Base-by-base conservation (phyloP, 2,888 invertebrate species). In the Pyralis farinalis region DNA sequence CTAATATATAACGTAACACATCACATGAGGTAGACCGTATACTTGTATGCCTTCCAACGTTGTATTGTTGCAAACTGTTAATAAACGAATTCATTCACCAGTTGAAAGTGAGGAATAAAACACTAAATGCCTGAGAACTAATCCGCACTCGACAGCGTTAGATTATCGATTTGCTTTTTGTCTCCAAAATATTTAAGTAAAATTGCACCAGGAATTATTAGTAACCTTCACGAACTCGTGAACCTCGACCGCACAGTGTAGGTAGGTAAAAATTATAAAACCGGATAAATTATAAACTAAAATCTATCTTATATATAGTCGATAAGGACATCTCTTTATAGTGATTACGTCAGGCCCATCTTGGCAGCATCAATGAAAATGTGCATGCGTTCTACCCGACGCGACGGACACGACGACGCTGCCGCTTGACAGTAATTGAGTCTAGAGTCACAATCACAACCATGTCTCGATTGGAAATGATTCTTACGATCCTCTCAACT, bases 331-430 rank as follows among this genome's bases (percentile, higher is more conserved):
- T 55, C 58, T 58, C 49, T 47, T 55, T 58, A 56, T 57, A 64
- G 53, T 50, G 58, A 58, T 79, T 68, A 71, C 75, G 70, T 78
- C 76, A 79, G 54, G 37, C 39, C 47, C 54, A 41, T 33, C 44
- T 47, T 44, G 39, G 44, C 45, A 40, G 51, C 51, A 64, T 71
- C 63, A 63, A 59, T 63, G 61, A 61, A 56, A 46, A 57, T 55
- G 52, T 53, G 45, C 43, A 51, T 33, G 37, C 49, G 39, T 34
- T 42, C 16, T 32, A 44, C 44, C 33, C 42, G 44, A 40, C 48
- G n/a, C 42, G 34, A 42, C 38, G 42, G 39, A 28, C 27, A 40
- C 25, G 45, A 40, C 25, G 45, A 37, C 45, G 40, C 55, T 58
- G 55, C 59, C 47, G 49, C 51, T 29, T 25, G 35, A 40, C 43